Evolutionary conservation across 2,888 invertebrate genomes (phyloP), one percentile per base, ranked within the genome.

Genomic region (Polyommatus icarus): DNA sequence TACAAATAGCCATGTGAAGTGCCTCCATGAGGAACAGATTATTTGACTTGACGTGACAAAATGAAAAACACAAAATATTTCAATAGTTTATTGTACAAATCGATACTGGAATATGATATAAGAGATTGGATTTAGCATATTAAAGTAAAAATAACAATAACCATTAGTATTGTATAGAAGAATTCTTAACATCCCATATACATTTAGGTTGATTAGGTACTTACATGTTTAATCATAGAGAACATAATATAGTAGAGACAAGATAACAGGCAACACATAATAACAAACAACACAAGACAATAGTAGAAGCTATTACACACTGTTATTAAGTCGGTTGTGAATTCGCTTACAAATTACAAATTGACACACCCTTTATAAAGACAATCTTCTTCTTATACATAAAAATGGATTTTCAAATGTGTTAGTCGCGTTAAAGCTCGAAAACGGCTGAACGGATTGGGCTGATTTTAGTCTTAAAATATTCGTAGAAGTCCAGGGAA

Each of bases 41-140:
- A 6, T 32, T 10, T 29, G 15, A 18, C n/a, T n/a, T n/a, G n/a
- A n/a, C n/a, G 24, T n/a, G n/a, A 61, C 12, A 76, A 71, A 81
- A 80, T 78, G 78, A 75, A 81, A 77, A 79, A 76, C 76, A 82
- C 84, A 86, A 85, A 87, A 87, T 90, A 88, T 88, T 89, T 87
- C 85, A 88, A 83, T 86, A 81, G 67, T 91, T 90, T 91, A 91
- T 91, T 91, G 89, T 92, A 93, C 87, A 93, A 92, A 91, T 90
- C 83, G 84, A 89, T 90, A 91, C 86, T 93, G 92, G 93, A 93
- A 93, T 93, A 89, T 91, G 88, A 88, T 88, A 88, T 86, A 89
- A 90, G 89, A 89, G 80, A 80, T 82, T 89, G 90, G 86, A 89
- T 89, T 87, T 86, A 89, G 85, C 85, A 85, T 85, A 83, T 82